Conservation (phyloP, 2,888 invertebrate species). For the Rhorus exstirpatorius region DNA sequence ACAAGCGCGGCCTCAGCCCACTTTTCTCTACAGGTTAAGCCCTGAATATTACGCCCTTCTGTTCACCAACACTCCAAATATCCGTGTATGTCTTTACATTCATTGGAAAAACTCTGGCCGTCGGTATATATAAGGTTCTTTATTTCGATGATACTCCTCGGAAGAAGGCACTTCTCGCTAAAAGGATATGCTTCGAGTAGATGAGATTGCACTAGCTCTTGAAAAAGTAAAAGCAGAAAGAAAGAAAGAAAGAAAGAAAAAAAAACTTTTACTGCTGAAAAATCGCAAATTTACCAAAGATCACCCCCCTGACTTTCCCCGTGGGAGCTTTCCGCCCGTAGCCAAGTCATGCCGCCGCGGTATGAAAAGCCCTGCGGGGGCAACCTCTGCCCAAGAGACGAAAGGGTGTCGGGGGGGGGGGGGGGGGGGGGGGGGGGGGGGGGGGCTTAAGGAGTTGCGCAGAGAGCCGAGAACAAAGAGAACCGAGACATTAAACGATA, state of each 20-base stretch:
- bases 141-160: conserved; percentile 63
- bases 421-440: background rate
- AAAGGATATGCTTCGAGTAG: conserved; percentile 67
- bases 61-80: background rate
- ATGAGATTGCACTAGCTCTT: conserved; percentile 58
- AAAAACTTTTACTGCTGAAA: conserved; percentile 46
- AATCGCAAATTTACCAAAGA: conserved; percentile 64
- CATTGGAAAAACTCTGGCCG: conserved; percentile 31
- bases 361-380: background rate
- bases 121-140: conserved; percentile 50
- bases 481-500: conserved; percentile 70
- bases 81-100: background rate
- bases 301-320: conserved; percentile 51
- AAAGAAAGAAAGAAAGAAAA: conserved; percentile 13
- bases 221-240: conserved; percentile 37
- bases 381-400: conserved; percentile 16
- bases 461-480: conserved; percentile 66
- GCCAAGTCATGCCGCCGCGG: background rate
- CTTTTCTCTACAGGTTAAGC: no score
- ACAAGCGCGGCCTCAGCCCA: no score
- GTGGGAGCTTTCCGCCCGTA: conserved; percentile 25
- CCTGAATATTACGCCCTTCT: background rate
- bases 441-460: conserved; percentile 35
- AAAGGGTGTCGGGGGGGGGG: background rate
- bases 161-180: conserved; percentile 63